A percentile compares a stretch with the other conserved stretches of the same genome.
Conservation (phyloP, 2,888 invertebrate species). For the Halocaridina rubra region DNA sequence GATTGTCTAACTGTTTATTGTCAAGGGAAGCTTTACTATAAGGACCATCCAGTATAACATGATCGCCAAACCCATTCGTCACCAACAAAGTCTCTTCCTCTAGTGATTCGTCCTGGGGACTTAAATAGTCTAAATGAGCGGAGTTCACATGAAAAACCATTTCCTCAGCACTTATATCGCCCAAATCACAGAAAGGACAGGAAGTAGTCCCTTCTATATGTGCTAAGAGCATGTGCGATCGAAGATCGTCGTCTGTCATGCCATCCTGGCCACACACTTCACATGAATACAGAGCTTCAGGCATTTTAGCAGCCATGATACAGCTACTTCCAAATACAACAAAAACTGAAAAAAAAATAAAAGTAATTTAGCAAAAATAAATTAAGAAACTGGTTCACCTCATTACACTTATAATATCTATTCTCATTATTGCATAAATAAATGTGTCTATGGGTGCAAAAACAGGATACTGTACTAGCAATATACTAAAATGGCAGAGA, state of each 20-base stretch:
- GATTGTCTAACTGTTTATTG: conserved; percentile 34
- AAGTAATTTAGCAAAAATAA: not conserved
- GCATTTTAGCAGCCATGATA: conserved; percentile 41
- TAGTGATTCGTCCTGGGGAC: conserved; percentile 78
- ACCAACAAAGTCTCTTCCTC: conserved; percentile 77
- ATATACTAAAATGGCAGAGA: not conserved
- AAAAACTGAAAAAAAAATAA: not conserved
- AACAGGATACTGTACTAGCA: no score
- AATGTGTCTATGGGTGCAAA: no score
- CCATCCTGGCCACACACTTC: conserved; percentile 89
- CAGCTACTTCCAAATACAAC: not conserved
- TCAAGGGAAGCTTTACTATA: not conserved
- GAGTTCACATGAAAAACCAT: conserved; percentile 84
- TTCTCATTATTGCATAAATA: no score
- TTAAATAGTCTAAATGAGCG: conserved; percentile 85
- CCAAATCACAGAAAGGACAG: conserved; percentile 86
- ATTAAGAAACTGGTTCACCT: no score
- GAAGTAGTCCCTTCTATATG: conserved; percentile 83
- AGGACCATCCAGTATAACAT: not conserved
- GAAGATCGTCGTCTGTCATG: conserved; percentile 74
- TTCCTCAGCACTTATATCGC: conserved; percentile 79
- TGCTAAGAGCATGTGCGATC: conserved; percentile 81
- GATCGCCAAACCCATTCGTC: conserved; percentile 57
- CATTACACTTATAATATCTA: no score
- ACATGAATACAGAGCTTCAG: conserved; percentile 73